Evolutionary conservation across 2,113 vertebrate genomes (phyloP), one percentile per base, ranked within the genome.

Genomic region (Cnemophilus loriae): DNA sequence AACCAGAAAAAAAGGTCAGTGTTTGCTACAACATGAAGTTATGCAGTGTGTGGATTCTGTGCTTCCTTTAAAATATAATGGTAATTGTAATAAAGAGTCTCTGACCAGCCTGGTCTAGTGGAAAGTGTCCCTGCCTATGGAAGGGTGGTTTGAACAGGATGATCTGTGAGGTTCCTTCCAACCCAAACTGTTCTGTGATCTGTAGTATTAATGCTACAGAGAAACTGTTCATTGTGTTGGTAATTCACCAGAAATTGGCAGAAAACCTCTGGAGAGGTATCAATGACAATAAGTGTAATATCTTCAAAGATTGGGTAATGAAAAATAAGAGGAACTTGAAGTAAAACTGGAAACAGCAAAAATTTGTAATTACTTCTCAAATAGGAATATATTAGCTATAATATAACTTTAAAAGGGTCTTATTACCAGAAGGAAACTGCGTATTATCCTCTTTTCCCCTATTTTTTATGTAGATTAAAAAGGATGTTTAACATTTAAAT

Each of bases 1-100:
- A 87, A 55, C 4, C 27, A 11, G 13, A 27, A 30, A 79, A 61
- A 75, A 2, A 0, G 4, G 14, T 52, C 22, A 24, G 0, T 65
- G 37, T 61, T 83, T 85, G 76, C 67, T 89, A 26, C 68, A 61
- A 5, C 0, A 1, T 82, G 50, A 85, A 73, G 5, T 65, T 74
- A 46, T 16, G 10, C 46, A 35, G 6, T 21, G 9, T 91, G 59
- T n/a, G 33, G 80, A 41, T 83, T 86, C 55, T 9, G 1, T 70
- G 11, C 16, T 64, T 52, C 57, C 17, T 87, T 84, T 71, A 60
- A 76, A 87, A 65, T 49, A 28, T 4, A 71, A 27, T 57, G 55
- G 32, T 65, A 52, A 61, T 61, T 71, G 18, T 61, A 65, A 53
- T 42, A 41, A 77, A 35, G 30, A 57, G 11, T 70, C 47, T 74